Evolutionary conservation across 2,113 vertebrate species (phyloP).

Genomic region (Cercocebus atys): DNA sequence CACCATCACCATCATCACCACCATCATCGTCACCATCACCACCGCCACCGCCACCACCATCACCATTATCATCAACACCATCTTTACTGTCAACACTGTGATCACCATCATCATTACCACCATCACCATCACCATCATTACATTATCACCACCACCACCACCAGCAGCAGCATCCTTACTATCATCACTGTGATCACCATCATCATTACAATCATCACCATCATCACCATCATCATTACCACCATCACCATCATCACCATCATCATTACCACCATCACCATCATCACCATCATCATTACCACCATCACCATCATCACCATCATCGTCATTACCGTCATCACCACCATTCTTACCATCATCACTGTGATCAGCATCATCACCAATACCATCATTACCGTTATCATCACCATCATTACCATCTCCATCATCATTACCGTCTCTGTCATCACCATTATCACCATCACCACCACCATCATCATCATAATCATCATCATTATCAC

Average conservation of each 20-base stretch:
- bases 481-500: rapidly evolving
- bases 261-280: rapidly evolving
- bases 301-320: too few species aligned
- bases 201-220: too few species aligned
- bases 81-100: rapidly evolving
- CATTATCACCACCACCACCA: background rate
- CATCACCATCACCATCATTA: background rate
- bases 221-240: rapidly evolving
- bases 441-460: rapidly evolving
- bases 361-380: too few species aligned
- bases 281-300: rapidly evolving
- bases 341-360: too few species aligned
- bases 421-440: rapidly evolving
- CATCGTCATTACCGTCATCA: too few species aligned
- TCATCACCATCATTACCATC: rapidly evolving
- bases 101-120: background rate
- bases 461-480: rapidly evolving
- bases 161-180: rapidly evolving
- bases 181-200: rapidly evolving
- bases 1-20: rapidly evolving
- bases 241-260: background rate
- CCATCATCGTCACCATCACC: rapidly evolving
- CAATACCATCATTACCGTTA: rapidly evolving
- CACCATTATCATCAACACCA: rapidly evolving
- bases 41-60: rapidly evolving